Base-by-base conservation (phyloP, 2,888 invertebrate genomes). In the Lasius platythorax region DNA sequence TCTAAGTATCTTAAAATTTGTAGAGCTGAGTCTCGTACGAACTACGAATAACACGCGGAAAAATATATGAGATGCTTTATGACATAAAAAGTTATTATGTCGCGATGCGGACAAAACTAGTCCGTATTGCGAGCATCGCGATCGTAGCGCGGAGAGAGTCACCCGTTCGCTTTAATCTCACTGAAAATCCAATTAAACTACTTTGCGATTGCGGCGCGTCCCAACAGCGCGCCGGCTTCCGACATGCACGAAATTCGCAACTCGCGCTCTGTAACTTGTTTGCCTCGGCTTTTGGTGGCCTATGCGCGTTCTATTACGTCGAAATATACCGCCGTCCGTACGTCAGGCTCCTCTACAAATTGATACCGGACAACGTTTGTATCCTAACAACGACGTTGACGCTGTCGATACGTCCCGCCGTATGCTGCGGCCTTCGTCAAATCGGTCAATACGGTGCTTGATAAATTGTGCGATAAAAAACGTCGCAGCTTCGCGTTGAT, bases 101-200 rank as follows among this genome's bases (percentile, higher is more conserved):
- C 72, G 72, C 66, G 66, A 75, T 58, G 64, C n/a, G 61, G 30
- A 33, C 61, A 28, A 40, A 67, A 30, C 50, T 73, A 61, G 56
- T 64, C 81, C 83, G 84, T 84, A 85, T 79, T 76, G 85, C 85
- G 87, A 90, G 88, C 89, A 88, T 91, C 90, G 85, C 86, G 87
- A 90, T 91, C 53, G 74, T 70, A 63, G 85, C 68, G 83, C 82
- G 64, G 79, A 61, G 84, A 82, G 64, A 61, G 68, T 61, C 68
- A 11, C 81, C 68, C 72, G 74, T 83, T 85, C 85, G 89, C 91
- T 92, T 92, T 93, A 93, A 93, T 93, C 93, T 92, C 90, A 87
- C 85, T 87, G 91, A 90, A 91, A 93, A 93, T 93, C 92, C 93
- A 93, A 93, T 93, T 93, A 93, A 93, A 92, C 92, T 91, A 91